A percentile compares a stretch with the other conserved stretches of the same genome.
These are phyloP conservation scores for Chrysina gloriosa DNA, from an alignment of 2,888 invertebrate genomes.

Conservation along the genomic window DNA sequence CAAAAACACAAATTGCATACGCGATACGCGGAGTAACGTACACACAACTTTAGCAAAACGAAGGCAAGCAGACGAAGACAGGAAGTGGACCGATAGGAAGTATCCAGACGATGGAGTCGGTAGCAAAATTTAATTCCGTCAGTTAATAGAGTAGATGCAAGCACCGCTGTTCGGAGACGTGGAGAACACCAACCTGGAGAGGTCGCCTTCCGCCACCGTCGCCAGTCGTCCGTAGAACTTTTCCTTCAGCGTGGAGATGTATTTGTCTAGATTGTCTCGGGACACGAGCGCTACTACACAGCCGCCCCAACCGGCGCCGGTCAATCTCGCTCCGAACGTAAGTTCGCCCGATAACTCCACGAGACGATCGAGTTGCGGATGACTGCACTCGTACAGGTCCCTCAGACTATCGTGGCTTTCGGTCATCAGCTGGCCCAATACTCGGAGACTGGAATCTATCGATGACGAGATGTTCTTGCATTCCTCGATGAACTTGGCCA, in stretches of 20 bases:
- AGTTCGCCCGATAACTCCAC: conserved; percentile 77
- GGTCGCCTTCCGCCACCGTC: conserved; percentile 63
- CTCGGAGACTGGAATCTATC: conserved; percentile 63
- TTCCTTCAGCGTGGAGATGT: conserved; percentile 75
- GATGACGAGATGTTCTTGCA: conserved; percentile 67
- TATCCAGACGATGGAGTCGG: conserved; percentile 32
- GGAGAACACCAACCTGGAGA: conserved; percentile 74
- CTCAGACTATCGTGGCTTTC: conserved; percentile 89
- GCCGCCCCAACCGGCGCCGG: conserved; percentile 98
- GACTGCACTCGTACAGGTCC: conserved; percentile 92
- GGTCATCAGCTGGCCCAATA: conserved; percentile 86
- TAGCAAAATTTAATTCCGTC: conserved; percentile 32
- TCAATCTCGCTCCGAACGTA: conserved; percentile 85
- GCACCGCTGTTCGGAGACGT: conserved; percentile 79
- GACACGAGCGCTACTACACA: conserved; percentile 90
- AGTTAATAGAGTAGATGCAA: conserved; percentile 64
- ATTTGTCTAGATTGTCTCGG: conserved; percentile 73
- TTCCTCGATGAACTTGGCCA: conserved; percentile 77
- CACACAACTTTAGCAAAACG: not conserved
- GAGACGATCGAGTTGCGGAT: conserved; percentile 84
- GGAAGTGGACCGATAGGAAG: conserved; percentile 1
- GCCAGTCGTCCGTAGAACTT: conserved; percentile 75
- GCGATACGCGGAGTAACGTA: not conserved
- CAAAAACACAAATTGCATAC: conserved; percentile 10
- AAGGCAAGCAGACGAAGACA: not conserved